A percentile compares a stretch with the other conserved stretches of the same genome.
Conservation (phyloP, 2,113 vertebrate genomes). For the Pycnonotus jocosus region DNA sequence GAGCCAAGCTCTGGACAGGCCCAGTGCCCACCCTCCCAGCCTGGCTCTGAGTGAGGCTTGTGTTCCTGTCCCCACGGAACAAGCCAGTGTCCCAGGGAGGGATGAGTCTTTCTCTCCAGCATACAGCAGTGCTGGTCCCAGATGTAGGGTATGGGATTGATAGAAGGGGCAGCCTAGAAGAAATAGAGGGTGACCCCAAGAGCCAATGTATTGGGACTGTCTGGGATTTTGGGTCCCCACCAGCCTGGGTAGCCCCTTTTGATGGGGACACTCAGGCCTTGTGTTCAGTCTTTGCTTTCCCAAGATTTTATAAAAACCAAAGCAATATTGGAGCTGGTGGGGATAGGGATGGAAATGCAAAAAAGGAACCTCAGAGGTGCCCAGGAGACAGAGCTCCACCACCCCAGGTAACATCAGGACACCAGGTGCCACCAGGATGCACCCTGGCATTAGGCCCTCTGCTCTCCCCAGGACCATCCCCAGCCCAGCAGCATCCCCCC, state of each 20-base stretch:
- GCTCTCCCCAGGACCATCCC: background rate
- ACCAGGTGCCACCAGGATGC: background rate
- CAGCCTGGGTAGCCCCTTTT: accelerated
- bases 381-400: background rate
- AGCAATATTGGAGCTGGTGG: accelerated
- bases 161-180: background rate
- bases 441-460: background rate
- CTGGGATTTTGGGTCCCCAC: background rate
- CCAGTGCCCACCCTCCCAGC: background rate
- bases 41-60: accelerated
- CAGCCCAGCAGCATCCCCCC: background rate
- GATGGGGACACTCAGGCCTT: background rate
- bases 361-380: background rate
- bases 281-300: accelerated
- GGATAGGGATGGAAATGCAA: too few relatives aligned
- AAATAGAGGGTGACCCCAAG: background rate
- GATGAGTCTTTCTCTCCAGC: background rate
- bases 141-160: background rate
- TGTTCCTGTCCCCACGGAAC: background rate
- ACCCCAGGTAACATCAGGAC: background rate
- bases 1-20: accelerated
- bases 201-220: background rate
- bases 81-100: background rate
- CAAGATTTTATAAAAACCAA: background rate
- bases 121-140: accelerated